phyloP scores from a whole-genome alignment of 2,113 vertebrate genomes.

The Epinephelus moara region DNA sequence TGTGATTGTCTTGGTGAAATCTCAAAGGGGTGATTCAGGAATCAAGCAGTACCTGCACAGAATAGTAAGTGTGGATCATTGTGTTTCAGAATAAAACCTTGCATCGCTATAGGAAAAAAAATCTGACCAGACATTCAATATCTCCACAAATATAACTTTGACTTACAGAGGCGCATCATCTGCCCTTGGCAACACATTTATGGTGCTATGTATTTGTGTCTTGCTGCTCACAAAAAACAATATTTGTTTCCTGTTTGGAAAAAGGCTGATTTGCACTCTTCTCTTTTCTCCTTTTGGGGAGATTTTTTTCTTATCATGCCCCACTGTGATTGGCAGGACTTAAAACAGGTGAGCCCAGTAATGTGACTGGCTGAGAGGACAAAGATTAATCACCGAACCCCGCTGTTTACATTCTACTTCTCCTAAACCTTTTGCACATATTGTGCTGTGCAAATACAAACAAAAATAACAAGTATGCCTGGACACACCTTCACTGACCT shows the following conservation, averaged over 20 bases:
- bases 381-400: slow-evolving; percentile 37
- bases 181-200: not conserved
- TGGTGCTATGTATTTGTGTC: not conserved
- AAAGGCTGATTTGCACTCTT: slow-evolving; percentile 1
- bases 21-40: not conserved
- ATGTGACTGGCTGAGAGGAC: slow-evolving; percentile 17
- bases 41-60: not conserved
- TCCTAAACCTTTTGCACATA: not conserved
- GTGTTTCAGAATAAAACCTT: not conserved
- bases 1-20: not conserved
- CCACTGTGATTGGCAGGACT: slow-evolving; percentile 52
- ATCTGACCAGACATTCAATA: not conserved
- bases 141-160: not conserved
- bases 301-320: slow-evolving; percentile 2
- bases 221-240: not conserved
- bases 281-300: slow-evolving; percentile 10
- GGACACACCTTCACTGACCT: slow-evolving; percentile 6
- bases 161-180: not conserved
- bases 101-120: slow-evolving; percentile 2
- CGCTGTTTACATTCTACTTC: slow-evolving; percentile 14
- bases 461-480: not conserved
- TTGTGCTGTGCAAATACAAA: not conserved
- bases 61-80: not conserved
- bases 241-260: not conserved
- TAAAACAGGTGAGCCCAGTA: slow-evolving; percentile 15